Percentiles rank a stretch among this genome's conserved stretches.
Evolutionary conservation across 2,797 vertebrate species (phyloP).

Genomic region (Intellagama lesueurii): DNA sequence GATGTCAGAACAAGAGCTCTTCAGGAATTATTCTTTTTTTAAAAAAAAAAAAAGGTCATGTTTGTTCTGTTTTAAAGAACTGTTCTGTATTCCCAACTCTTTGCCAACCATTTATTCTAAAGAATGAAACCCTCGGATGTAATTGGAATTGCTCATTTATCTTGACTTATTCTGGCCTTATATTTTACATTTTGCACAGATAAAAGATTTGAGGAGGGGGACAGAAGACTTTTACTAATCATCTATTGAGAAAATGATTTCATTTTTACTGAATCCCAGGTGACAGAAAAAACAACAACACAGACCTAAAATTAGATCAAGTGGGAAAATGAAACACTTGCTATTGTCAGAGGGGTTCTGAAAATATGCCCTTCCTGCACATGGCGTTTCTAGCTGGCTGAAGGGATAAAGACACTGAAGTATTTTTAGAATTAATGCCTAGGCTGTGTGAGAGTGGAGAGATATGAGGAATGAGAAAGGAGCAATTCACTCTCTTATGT

Average conservation of each 20-base stretch:
- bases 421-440: slow-evolving; percentile 49
- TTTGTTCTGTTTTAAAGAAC: slow-evolving; percentile 45
- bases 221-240: slow-evolving; percentile 24
- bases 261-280: slow-evolving; percentile 15
- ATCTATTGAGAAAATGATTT: slow-evolving; percentile 11
- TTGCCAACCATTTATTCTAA: slow-evolving; percentile 31
- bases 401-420: slow-evolving; percentile 38
- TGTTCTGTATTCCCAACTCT: slow-evolving; percentile 9
- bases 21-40: not conserved
- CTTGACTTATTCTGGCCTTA: slow-evolving; percentile 59
- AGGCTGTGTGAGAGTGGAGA: not conserved
- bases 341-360: not conserved
- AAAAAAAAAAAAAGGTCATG: slow-evolving; percentile 36
- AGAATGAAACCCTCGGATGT: slow-evolving; percentile 50
- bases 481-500: not conserved
- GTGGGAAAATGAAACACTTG: slow-evolving; percentile 35
- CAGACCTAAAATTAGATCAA: slow-evolving; percentile 25
- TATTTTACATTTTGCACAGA: slow-evolving; percentile 33
- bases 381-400: slow-evolving; percentile 36
- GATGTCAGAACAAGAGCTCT: not conserved
- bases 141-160: slow-evolving; percentile 57
- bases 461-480: slow-evolving; percentile 39
- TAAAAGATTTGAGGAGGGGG: not conserved
- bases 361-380: slow-evolving; percentile 40
- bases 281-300: not conserved